phyloP scores from a whole-genome alignment of 35 echinoderm and acorn worm species.

The Heliocidaris tuberculata region DNA sequence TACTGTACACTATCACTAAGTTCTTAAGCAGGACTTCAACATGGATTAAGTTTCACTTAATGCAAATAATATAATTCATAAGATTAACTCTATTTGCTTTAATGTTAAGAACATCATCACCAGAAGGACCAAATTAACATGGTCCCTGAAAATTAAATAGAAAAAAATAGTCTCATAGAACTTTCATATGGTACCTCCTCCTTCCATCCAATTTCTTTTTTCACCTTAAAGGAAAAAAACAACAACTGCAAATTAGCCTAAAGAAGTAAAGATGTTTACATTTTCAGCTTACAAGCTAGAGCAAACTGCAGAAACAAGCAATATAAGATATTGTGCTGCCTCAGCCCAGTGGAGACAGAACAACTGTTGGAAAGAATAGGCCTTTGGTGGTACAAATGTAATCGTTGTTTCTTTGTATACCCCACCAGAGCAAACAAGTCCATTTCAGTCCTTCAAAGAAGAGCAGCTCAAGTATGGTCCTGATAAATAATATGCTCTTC shows the following conservation, averaged over 20 bases:
- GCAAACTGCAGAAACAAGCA: background rate
- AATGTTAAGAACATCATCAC: too few species aligned
- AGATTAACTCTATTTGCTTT: too few species aligned
- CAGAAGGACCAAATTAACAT: too few species aligned
- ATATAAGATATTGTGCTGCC: background rate
- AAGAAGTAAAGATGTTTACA: slow-evolving; percentile 14
- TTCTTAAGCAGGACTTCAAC: too few species aligned
- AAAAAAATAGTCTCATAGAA: too few species aligned
- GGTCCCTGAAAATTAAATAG: too few species aligned
- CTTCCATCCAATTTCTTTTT: background rate
- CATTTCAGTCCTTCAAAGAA: background rate
- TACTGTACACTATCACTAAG: too few species aligned
- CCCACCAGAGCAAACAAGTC: background rate
- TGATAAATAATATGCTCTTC: slow-evolving; percentile 5
- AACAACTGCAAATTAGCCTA: background rate
- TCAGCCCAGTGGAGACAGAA: background rate
- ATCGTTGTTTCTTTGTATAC: background rate
- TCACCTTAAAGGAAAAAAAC: background rate
- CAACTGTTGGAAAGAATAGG: background rate
- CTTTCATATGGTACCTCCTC: background rate
- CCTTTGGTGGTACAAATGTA: background rate
- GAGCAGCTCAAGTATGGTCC: background rate
- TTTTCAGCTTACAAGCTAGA: slow-evolving; percentile 17
- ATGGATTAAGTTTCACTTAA: too few species aligned
- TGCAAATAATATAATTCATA: too few species aligned